Base-by-base conservation (phyloP, 2,113 vertebrate genomes). In the Pleuronectes platessa region DNA sequence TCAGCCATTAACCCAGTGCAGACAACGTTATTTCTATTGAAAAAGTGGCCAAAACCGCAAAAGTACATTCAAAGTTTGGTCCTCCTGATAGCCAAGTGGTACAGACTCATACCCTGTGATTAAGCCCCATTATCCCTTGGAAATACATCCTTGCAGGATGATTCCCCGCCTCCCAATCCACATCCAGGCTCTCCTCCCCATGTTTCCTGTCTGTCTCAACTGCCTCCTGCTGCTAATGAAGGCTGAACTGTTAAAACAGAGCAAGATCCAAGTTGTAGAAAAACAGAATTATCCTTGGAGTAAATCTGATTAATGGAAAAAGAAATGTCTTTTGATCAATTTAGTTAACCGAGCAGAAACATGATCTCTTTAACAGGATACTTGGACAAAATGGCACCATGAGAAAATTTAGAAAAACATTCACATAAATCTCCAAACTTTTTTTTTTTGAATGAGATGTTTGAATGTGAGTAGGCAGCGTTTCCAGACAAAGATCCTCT, bases 1-100 rank as follows among this genome's bases (percentile, higher is more conserved):
- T 31, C 26, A 15, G 58, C 59, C 59, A 35, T 12, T 37, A 20
- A 35, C 17, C 8, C 2, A 15, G 18, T 40, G 20, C 18, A 61
- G 27, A 40, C 60, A 4, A 0, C 11, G 17, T 60, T 18, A 31
- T 31, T 31, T 2, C 2, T 6, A 5, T 40, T 35, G 27, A 31
- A 62, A 45, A 15, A 24, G 12, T 23, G 37, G 18, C 37, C 61
- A 63, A 63, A 63, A 63, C 61, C 20, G 35, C 60, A 61, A 40
- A 61, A 61, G 31, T 6, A 37, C 35, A 37, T 31, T 24, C 21
- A 17, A 45, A 42, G 37, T 23, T 15, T 13, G 20, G 9, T 37
- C 60, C 10, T 37, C 4, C 61, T 9, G 13, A 45, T 24, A 17
- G 61, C 37, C 21, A 15, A 63, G 61, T 42, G 61, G 21, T 45